phyloP scores from a whole-genome alignment of 2,888 invertebrate species.

The Cephus pygmeus region DNA sequence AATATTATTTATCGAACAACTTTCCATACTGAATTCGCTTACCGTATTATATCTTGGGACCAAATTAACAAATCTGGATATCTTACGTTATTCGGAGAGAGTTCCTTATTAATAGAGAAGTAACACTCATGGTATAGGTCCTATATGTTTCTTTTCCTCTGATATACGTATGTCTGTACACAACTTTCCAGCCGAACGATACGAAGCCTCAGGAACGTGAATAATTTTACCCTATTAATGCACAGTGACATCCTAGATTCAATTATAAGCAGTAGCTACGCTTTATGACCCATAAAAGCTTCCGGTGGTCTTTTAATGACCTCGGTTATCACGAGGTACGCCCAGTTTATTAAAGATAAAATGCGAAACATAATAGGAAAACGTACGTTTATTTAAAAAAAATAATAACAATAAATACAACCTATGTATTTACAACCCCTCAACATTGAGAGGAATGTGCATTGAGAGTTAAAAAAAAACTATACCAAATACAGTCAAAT shows the following conservation, averaged over 20 bases:
- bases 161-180: background rate
- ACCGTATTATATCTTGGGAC: background rate
- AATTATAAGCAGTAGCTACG: background rate
- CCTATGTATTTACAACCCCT: slow-evolving; percentile 41
- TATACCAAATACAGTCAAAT: background rate
- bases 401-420: slow-evolving; percentile 48
- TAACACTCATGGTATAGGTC: background rate
- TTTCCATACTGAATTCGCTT: background rate
- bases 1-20: background rate
- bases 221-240: background rate
- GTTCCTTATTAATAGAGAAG: background rate
- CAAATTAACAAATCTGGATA: background rate
- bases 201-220: background rate
- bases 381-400: background rate
- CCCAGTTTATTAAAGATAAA: background rate
- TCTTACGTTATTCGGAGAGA: background rate
- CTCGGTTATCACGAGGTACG: background rate
- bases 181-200: background rate
- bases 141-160: background rate
- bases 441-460: slow-evolving; percentile 16
- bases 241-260: background rate
- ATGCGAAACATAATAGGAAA: background rate
- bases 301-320: background rate
- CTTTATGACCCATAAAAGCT: background rate
- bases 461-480: background rate